Base-by-base conservation (phyloP, 2,113 vertebrate genomes). In the Shinisaurus crocodilurus region DNA sequence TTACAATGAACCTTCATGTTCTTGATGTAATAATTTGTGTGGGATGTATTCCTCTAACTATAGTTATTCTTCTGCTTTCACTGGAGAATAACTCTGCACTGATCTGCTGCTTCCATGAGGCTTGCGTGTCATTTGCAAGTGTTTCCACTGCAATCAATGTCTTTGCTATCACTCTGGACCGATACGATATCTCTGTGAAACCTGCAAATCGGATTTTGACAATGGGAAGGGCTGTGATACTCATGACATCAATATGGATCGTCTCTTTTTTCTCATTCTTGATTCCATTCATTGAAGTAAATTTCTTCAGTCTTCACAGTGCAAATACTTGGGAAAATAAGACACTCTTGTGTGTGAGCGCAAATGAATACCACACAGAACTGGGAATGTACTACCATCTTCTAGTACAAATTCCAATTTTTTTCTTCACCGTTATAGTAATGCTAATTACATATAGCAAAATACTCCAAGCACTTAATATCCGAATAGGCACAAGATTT, bases 1-100 rank as follows among this genome's bases (percentile, higher is more conserved):
- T 99, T 96, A 99, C 99, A 83, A 99, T 99, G 98, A 99, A 99
- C 97, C 98, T 99, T 95, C 99, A 99, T 89, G 98, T 99, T 94
- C 96, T 99, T 94, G 99, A 99, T 95, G 99, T 99, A 94, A 97
- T 99, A 92, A 98, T 99, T 91, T 99, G 99, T 96, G 97, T 99
- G 96, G 98, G 99, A 96, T 99, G 99, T 96, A 99, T 99, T 96
- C 99, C 99, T 85, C 97, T 99, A 95, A 99, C 99, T 89, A 98
- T 98, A 92, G 98, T 99, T 95, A 98, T 99, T 92, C 98, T 99
- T 92, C 97, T 99, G 94, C 97, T 99, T 92, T 98, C 99, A 85
- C 96, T 98, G 94, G 98, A 98, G 94, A 98, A 97, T 95, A 99
- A 99, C 96, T 98, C 97, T 8, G 98, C 98, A 88, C 98, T 99